Evolutionary conservation across 2,113 vertebrate genomes (phyloP), one percentile per base, ranked within the genome.

Genomic region (Eudyptes chrysolophus): DNA sequence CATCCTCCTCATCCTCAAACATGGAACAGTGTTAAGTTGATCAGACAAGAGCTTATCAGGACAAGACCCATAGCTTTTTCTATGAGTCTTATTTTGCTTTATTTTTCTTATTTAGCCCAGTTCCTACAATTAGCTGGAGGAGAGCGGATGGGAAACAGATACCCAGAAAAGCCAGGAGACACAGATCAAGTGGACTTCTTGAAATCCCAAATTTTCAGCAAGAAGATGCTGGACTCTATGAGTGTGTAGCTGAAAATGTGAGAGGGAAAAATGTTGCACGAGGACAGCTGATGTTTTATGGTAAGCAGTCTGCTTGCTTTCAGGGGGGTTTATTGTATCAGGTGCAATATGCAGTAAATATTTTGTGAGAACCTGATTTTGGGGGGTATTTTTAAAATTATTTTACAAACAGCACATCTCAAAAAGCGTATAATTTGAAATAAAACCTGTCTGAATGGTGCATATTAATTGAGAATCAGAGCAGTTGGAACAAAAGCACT

Each of bases 141-240:
- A 98, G 99, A 94, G 98, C 98, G 1, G 99, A 99, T 6, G 98
- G 98, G 11, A 98, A 99, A 17, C 98, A 99, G 4, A 98, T 99
- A 52, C 98, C 99, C 13, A 98, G 99, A 72, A 99, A 99, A 89
- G 99, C 99, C 62, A 98, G 99, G 90, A 98, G 98, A 34, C 99
- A 99, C 95, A 99, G 99, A 52, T 98, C 99, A 3, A 99, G 98
- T 13, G 99, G 99, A 6, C 98, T 99, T 61, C 98, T 99, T 22
- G 99, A 99, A 96, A 99, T 99, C 97, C 99, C 99, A 13, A 99
- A 99, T 62, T 99, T 99, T 86, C 99, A 99, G 97, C 99, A 99
- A 87, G 99, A 99, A 74, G 99, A 99, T 2, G 98, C 99, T 0
- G 99, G 99, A 2, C 97, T 81, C 2, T 99, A 99, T 3, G 99